A percentile compares a stretch with the other conserved stretches of the same genome.
These are phyloP conservation scores for Physeter macrocephalus DNA, from an alignment of 2,113 vertebrate genomes.

Conservation along the genomic window DNA sequence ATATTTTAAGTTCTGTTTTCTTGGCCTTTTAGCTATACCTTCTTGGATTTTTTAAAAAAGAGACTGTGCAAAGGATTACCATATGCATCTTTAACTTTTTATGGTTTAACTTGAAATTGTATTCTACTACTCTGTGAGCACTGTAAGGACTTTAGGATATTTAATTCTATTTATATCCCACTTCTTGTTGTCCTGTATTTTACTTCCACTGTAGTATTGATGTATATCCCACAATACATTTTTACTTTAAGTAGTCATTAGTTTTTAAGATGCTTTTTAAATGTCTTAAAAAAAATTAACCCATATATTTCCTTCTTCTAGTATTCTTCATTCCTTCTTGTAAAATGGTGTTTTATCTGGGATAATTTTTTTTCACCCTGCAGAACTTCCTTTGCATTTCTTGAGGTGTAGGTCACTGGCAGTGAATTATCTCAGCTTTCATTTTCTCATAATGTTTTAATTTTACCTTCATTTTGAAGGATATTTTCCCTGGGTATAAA, in stretches of 20 bases:
- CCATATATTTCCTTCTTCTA: not conserved
- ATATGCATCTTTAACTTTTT: not conserved
- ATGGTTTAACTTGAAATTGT: not conserved
- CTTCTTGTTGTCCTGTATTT: not conserved
- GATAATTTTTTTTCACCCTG: not conserved
- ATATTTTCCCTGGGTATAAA: not conserved
- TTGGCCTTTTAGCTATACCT: not conserved
- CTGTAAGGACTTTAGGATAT: not conserved
- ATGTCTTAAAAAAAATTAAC: not conserved
- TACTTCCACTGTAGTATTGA: not conserved
- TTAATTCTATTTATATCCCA: not conserved
- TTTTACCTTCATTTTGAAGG: not conserved
- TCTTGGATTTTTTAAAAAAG: not conserved
- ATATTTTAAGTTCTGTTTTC: not conserved
- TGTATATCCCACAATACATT: not conserved
- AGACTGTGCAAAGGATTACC: not conserved
- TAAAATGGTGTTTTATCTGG: not conserved
- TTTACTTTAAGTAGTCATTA: not conserved
- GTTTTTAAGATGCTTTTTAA: not conserved
- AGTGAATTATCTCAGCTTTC: not conserved
- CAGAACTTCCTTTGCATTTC: not conserved
- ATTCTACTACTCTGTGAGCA: not conserved
- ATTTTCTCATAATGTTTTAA: not conserved
- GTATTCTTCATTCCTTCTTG: not conserved
- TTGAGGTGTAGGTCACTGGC: not conserved